Evolutionary conservation across 1,140 invertebrate genomes (phyloP).

Genomic region (Eumeta japonica): DNA sequence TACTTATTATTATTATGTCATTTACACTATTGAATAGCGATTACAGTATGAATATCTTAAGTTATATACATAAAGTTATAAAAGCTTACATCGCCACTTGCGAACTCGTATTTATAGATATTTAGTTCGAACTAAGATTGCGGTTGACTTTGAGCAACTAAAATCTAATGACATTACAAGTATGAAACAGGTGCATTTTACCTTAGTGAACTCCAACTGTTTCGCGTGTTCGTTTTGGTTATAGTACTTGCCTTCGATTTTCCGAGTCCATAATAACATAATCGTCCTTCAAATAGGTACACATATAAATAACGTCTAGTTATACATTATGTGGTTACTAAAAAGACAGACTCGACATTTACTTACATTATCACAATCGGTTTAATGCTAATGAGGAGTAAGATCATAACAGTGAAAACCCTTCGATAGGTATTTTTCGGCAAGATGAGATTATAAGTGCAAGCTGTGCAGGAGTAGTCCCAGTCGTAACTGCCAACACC

Average conservation of each 20-base stretch:
- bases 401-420: constrained; percentile 24
- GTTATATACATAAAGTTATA: no score
- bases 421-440: constrained; percentile 21
- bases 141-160: neutral
- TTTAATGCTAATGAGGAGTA: constrained; percentile 29
- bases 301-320: neutral
- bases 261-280: constrained; percentile 29
- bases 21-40: no score
- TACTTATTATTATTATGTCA: no score
- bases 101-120: neutral
- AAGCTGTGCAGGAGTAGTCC: constrained; percentile 33
- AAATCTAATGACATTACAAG: neutral
- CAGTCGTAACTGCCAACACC: constrained; percentile 25
- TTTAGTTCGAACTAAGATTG: no score
- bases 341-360: neutral
- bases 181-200: constrained; percentile 9
- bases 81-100: no score
- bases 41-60: no score
- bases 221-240: constrained; percentile 8
- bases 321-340: neutral
- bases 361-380: constrained; percentile 35
- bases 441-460: constrained; percentile 29
- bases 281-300: constrained; percentile 20
- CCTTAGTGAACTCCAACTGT: constrained; percentile 21
- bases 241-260: constrained; percentile 19